Evolutionary conservation across 2,888 invertebrate genomes (phyloP), one percentile per base, ranked within the genome.

Genomic region (Lagria hirta): DNA sequence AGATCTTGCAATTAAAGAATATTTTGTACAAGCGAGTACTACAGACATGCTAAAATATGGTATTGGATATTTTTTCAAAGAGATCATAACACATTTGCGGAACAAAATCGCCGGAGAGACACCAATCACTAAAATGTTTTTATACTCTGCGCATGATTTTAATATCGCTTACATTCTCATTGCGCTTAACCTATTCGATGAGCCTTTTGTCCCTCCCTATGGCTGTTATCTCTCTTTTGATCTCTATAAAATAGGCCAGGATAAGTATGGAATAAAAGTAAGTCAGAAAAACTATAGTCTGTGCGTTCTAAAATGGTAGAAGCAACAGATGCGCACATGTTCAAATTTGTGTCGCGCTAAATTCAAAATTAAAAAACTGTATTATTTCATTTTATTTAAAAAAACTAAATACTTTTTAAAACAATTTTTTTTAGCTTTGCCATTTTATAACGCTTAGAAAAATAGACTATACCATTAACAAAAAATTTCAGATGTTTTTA

Each of bases 21-120:
- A 73, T 35, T 61, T 68, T 11, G 51, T 69, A 1, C 55, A 64
- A 4, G 65, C 61, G 52, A 66, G 62, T 16, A 68, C 60, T 28
- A 57, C 55, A 2, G 48, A 55, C 21, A 58, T 69, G 44, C 64
- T 57, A 49, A 56, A 56, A 52, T 55, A 72, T 3, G 28, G 46
- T 14, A 41, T 54, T 33, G 58, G 60, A 3, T 59, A 57, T 26
- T 54, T 57, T 12, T 36, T 60, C 8, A 38, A 58, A 17, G 58
- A 60, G 43, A 15, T 61, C 4, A 48, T 60, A 3, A 37, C 52
- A 4, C 57, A 61, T 32, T 51, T 53, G 3, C 42, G 42, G 11
- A 41, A 29, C 1, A 61, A 55, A 29, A 57, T 57, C 11, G n/a
- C n/a, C n/a, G n/a, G n/a, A 18, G 27, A 6, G 14, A 16, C 23